These are phyloP conservation scores for Temnothorax nylanderi DNA, from an alignment of 1,140 invertebrate species.

Conservation along the genomic window DNA sequence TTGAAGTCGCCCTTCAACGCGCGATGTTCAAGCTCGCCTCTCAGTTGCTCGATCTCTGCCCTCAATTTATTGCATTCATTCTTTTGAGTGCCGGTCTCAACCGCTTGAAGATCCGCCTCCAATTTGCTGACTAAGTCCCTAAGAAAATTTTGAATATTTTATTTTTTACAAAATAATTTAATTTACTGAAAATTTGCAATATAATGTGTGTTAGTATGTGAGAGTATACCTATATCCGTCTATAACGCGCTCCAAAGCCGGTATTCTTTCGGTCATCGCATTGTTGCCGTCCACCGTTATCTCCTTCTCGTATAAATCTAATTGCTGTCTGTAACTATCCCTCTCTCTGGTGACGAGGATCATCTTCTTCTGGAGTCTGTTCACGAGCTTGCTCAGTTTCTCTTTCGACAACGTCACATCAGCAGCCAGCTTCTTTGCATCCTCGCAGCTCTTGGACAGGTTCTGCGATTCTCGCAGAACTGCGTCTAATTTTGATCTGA, in stretches of 20 bases:
- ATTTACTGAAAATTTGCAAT: conserved; percentile 2
- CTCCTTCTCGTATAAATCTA: conserved; percentile 94
- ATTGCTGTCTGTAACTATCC: conserved; percentile 91
- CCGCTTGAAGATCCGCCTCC: conserved; percentile 87
- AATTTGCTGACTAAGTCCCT: conserved; percentile 89
- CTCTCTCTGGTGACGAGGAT: conserved; percentile 91
- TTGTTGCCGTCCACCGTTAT: conserved; percentile 80
- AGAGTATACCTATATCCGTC: conserved; percentile 80
- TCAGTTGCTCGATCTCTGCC: conserved; percentile 88
- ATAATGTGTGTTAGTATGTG: neutral
- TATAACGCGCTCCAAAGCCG: conserved; percentile 79
- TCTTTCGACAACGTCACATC: conserved; percentile 79
- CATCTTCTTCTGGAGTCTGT: conserved; percentile 86
- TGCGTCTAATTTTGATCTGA: conserved; percentile 78
- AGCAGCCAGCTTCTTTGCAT: conserved; percentile 78
- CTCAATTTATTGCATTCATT: conserved; percentile 84
- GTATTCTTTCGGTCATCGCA: conserved; percentile 77
- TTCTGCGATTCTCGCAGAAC: conserved; percentile 75
- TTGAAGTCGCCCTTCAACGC: conserved; percentile 87
- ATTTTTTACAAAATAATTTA: neutral
- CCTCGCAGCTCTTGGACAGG: conserved; percentile 78
- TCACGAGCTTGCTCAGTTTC: conserved; percentile 83
- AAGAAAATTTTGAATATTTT: conserved; percentile 45
- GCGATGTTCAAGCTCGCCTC: conserved; percentile 89
- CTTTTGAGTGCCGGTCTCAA: conserved; percentile 71